Base-by-base conservation (phyloP, 2,113 vertebrate genomes). In the Ia io region DNA sequence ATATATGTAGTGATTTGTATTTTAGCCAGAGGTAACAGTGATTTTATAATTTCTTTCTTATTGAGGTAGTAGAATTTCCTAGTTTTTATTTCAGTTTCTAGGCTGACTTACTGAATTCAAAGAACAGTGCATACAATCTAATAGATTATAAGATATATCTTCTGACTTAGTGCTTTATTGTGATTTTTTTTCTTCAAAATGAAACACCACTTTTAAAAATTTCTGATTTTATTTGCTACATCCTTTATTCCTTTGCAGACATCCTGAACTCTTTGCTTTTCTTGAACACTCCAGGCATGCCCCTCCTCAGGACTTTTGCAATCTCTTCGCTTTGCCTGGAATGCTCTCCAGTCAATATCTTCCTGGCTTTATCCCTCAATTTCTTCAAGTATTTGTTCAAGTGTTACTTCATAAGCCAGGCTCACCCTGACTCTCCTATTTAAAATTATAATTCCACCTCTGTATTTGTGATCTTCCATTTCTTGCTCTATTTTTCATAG, bases 21-120 rank as follows among this genome's bases (percentile, higher is more conserved):
- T 88, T 94, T 86, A 69, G 47, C n/a, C 47, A 73, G 61, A 49
- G 9, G 40, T 78, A 73, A 83, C 37, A 93, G 49, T 86, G 28
- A 86, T 86, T 85, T 85, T 91, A 78, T 67, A 40, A 73, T 71
- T 95, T 94, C 42, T 94, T 84, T 87, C 59, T 30, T 94, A 35
- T 86, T 40, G 30, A 82, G 35, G 18, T 73, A 44, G 53, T 83
- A 74, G 40, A 9, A 77, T 92, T 95, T 93, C 17, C 40, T 76
- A 3, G 44, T 71, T 85, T 90, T 95, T 74, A 61, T 88, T 86
- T 90, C 42, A 25, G 8, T 42, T 20, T 87, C 23, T 74, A 78
- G 63, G 28, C 30, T 87, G 53, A 49, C 28, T 65, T 93, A 79
- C 32, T 85, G 84, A 87, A 61, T 83, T 56, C 35, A 65, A 91